Evolutionary conservation across 1,140 invertebrate genomes (phyloP), one percentile per base, ranked within the genome.

Genomic region (Anastrepha ludens): DNA sequence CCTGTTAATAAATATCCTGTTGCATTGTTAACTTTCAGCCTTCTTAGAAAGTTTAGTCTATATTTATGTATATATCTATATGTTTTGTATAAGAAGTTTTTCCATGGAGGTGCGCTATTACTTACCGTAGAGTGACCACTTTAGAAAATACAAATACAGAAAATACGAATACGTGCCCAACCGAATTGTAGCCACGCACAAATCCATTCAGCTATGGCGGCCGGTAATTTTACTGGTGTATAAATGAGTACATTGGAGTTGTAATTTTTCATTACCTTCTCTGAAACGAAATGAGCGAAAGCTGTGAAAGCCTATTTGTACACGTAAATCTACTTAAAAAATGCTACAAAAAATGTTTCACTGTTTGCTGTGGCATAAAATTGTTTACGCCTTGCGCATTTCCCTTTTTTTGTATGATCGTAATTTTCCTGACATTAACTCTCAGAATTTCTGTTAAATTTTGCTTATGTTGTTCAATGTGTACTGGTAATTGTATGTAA

Each of bases 1-100:
- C 8, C 8, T 8, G n/a, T 13, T 55, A 81, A 81, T 81, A 81
- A 81, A 81, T 81, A 81, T 81, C 74, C 74, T 81, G 74, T 81
- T 81, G 74, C 74, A 47, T 41, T 50, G 41, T 39, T 39, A 11
- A 29, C 20, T 74, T 47, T 11, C 50, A 55, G 50, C 50, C 50
- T 8, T 11, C 11, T 6, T 55, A 55, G 50, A 55, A 55, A 55
- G 50, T 55, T 55, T 55, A 6, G 11, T 3, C 6, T 55, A 8
- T 55, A 8, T 55, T 55, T 11, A 55, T 55, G 29, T 29, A 29
- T 29, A 29, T 29, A 29, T 29, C 29, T 29, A 29, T 29, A 29
- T 29, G 29, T 29, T 29, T 29, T 29, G 29, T 29, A 29, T 29
- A 29, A 29, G 29, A 29, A 29, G 29, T 29, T 29, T 29, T 29